Percentiles rank a stretch among this genome's conserved stretches.
Conservation (phyloP, 2,797 vertebrate species). For the Alauda arvensis region DNA sequence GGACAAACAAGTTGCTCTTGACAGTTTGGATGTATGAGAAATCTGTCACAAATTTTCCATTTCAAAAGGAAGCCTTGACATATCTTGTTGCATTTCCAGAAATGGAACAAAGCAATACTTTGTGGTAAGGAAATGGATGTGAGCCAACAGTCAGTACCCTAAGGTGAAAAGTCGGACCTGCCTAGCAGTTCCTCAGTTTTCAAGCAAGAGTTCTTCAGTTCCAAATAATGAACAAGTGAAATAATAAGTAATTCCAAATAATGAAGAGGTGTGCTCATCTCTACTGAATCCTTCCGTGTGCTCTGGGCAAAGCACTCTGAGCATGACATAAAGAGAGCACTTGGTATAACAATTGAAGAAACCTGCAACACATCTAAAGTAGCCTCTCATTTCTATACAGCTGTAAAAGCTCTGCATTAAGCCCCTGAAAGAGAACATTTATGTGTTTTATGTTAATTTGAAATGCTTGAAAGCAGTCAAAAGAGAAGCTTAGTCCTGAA, state of each 20-base stretch:
- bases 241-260: neutral
- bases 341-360: constrained; percentile 1
- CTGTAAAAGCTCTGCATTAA: constrained; percentile 47
- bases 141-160: constrained; percentile 62
- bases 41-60: constrained; percentile 64
- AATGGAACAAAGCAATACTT: constrained; percentile 69
- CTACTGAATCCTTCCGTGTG: neutral
- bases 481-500: constrained; percentile 41
- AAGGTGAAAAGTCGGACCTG: constrained; percentile 62
- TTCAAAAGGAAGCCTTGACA: constrained; percentile 61
- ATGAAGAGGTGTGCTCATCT: neutral
- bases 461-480: constrained; percentile 56
- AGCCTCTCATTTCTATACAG: constrained; percentile 44
- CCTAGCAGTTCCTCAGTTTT: constrained; percentile 46
- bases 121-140: constrained; percentile 54
- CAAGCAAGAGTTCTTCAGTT: neutral
- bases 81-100: constrained; percentile 63
- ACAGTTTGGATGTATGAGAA: constrained; percentile 40
- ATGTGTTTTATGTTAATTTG: constrained; percentile 52
- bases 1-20: constrained; percentile 58
- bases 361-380: constrained; percentile 26
- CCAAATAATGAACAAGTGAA: constrained; percentile 17
- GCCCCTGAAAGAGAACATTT: constrained; percentile 43
- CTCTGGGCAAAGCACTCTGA: neutral
- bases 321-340: neutral